Evolutionary conservation across 2,797 vertebrate species (phyloP).

Genomic region (Tangara arthus): DNA sequence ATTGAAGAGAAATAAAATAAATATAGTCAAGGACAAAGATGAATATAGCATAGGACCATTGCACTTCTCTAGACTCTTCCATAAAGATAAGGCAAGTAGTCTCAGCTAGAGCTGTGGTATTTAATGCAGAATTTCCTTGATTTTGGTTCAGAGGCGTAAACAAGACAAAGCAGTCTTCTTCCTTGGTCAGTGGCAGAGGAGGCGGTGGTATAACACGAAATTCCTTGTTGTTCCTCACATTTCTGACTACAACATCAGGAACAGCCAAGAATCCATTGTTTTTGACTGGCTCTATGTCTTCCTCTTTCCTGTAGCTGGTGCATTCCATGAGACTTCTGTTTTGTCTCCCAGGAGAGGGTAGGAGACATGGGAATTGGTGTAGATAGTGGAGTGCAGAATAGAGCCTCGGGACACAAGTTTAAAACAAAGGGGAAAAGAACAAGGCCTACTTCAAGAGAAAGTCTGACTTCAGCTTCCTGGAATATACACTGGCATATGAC

Average conservation of each 20-base stretch:
- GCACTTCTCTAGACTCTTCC: not conserved
- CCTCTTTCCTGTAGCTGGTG: not conserved
- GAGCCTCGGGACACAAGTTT: not conserved
- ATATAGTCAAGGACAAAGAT: not conserved
- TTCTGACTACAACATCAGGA: not conserved
- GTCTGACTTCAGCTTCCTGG: not conserved
- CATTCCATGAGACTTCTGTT: not conserved
- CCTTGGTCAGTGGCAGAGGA: not conserved
- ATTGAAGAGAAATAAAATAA: not conserved
- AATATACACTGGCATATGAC: not conserved
- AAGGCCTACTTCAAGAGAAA: not conserved
- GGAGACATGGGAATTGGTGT: not conserved
- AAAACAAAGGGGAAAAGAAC: not conserved
- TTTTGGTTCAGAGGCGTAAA: not conserved
- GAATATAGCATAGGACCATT: not conserved
- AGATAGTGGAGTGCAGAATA: not conserved
- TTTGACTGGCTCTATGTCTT: not conserved
- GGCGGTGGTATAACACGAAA: fast-evolving
- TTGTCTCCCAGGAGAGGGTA: not conserved
- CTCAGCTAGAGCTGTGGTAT: not conserved
- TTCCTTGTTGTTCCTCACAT: not conserved
- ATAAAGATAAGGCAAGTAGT: not conserved
- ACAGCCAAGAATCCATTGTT: not conserved
- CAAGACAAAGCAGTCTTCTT: not conserved
- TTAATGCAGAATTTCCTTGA: not conserved